Evolutionary conservation across 2,113 vertebrate species (phyloP), one percentile per base, ranked within the genome.

Genomic region (Colossoma macropomum): DNA sequence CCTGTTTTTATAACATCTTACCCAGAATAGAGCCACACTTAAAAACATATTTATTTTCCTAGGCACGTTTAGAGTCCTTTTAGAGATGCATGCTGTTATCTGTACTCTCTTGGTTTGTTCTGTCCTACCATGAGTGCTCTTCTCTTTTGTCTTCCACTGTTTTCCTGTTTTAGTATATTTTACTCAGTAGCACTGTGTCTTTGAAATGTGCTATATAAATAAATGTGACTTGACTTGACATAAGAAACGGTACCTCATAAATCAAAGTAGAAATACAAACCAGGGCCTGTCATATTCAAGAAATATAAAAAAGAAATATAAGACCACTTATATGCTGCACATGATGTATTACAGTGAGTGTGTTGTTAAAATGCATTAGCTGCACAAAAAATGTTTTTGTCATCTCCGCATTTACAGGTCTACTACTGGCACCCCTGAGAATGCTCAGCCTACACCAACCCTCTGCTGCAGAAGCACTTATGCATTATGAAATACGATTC

Each of bases 181-280:
- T 45, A 45, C 41, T 45, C 1, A 1, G 41, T 9, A 45, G 41
- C 10, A 45, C 50, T 16, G 3, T 52, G 50, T 17, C 50, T 52
- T 15, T 52, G 17, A 12, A 52, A 45, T 45, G 41, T 9, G 9
- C 9, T 9, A 7, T 38, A 45, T 45, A 11, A 45, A 45, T 45
- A 45, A 45, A 45, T 4, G 4, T 45, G 41, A 45, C 41, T 9
- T 11, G 41, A 11, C 41, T 11, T 45, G 13, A 16, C 28, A 48
- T 21, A 83, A 77, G 17, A 71, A 8, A 32, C 11, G 1, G 32
- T 77, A 70, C 66, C 59, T 62, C 9, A 70, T 21, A 63, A 83
- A 83, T 34, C 65, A 70, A 30, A 70, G 68, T 8, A 9, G 41
- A 82, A 21, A 52, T 27, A 82, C 60, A 76, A 82, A 71, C 68